Base-by-base conservation (phyloP, 2,797 vertebrate species). In the Paguma larvata region DNA sequence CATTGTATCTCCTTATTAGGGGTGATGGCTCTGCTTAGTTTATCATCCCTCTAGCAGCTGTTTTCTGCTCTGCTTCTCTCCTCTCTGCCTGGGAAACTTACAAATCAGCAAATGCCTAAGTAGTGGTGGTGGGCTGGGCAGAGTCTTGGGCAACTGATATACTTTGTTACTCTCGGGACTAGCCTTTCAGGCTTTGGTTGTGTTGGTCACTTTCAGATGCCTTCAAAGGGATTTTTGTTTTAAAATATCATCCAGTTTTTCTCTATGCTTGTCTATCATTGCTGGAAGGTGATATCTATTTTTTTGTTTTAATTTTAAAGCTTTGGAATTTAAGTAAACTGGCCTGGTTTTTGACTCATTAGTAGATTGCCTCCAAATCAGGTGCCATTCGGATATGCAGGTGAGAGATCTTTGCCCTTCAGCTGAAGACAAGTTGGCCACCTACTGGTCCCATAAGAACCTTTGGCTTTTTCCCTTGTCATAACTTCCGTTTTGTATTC, bases 211-310 rank as follows among this genome's bases (percentile, higher is more conserved):
- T 78, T n/a, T 89, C 83, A 68, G 56, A 92, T 44, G 11, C 21
- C 34, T 79, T 94, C 32, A 96, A 85, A 86, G 34, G 85, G 41
- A 67, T 91, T 51, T 88, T 77, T 63, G 30, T 63, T 89, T 97
- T 91, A 46, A 25, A 32, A 51, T 41, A 78, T 91, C 56, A 78
- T 79, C 13, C 30, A 32, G 38, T 68, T 91, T 91, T 70, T 77
- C 30, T 34, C 3, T 70, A 25, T 80, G 48, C 34, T 72, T 67
- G 1, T 48, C 32, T 80, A 16, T 65, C 30, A 53, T 72, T 78
- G 38, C 73, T 94, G 38, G 46, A 93, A 93, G 63, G 23, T 65
- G 51, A 59, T 18, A 21, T 48, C 8, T 85, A 5, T 75, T 62
- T 3, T 48, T 48, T 78, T 65, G 23, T 44, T 77, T 83, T 48